Conservation (phyloP, 2,113 vertebrate species). For the Oncorhynchus gorbuscha region DNA sequence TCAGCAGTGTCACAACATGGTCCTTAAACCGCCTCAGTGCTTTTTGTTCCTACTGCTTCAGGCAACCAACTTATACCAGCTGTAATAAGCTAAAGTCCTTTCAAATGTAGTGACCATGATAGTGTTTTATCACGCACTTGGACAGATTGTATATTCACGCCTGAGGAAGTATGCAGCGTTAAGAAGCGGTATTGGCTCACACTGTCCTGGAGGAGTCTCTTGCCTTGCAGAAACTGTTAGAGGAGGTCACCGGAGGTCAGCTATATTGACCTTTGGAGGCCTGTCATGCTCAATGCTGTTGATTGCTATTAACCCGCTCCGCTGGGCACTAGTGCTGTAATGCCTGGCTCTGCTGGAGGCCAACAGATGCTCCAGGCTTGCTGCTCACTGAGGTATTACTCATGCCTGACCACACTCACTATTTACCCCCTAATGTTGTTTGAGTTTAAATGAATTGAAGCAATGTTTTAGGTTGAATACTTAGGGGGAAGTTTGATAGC, state of each 20-base stretch:
- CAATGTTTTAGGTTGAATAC: too few relatives aligned
- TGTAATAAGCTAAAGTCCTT: neutral
- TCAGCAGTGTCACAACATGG: too few relatives aligned
- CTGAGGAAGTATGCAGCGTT: neutral
- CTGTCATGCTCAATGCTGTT: slow-evolving; percentile 17
- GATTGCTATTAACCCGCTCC: neutral
- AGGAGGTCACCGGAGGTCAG: slow-evolving; percentile 3
- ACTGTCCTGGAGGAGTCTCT: neutral
- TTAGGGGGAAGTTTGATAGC: too few relatives aligned
- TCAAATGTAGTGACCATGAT: neutral
- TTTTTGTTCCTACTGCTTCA: neutral
- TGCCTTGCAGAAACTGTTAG: slow-evolving; percentile 5
- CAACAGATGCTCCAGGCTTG: too few relatives aligned
- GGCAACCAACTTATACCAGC: neutral
- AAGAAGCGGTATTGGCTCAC: neutral
- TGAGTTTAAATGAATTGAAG: too few relatives aligned
- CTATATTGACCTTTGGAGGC: slow-evolving; percentile 1
- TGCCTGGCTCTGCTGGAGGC: too few relatives aligned
- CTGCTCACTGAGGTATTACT: too few relatives aligned
- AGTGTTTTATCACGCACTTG: neutral
- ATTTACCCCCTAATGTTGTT: too few relatives aligned
- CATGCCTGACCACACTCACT: too few relatives aligned
- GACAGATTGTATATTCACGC: neutral
- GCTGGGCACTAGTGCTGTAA: neutral
- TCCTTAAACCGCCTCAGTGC: neutral